phyloP scores from a whole-genome alignment of 2,888 invertebrate species.

The Philereme transversata region DNA sequence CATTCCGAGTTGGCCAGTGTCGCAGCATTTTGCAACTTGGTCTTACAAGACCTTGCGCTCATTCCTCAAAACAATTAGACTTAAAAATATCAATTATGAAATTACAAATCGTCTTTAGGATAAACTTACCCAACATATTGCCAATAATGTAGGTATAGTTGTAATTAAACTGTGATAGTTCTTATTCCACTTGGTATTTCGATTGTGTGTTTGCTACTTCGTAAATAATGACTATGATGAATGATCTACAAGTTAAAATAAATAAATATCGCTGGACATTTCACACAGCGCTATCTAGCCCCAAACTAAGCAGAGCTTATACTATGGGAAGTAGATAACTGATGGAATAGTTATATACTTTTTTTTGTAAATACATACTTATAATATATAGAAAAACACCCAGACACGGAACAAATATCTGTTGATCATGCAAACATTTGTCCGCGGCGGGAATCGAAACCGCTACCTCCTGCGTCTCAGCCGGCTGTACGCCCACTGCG shows the following conservation, averaged over 20 bases:
- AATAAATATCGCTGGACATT: no score
- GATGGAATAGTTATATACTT: no score
- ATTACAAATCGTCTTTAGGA: constrained; percentile 15
- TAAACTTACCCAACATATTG: constrained; percentile 12
- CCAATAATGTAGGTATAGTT: constrained; percentile 13
- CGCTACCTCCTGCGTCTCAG: no score
- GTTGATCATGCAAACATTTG: no score
- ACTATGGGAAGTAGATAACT: no score
- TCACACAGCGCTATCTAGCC: no score
- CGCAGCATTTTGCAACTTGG: constrained; percentile 33
- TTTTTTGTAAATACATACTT: no score
- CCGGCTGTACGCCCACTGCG: no score
- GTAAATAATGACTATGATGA: neutral
- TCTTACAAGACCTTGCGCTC: constrained; percentile 20
- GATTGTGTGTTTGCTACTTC: neutral
- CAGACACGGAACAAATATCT: no score
- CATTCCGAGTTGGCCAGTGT: constrained; percentile 27
- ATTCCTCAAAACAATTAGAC: constrained; percentile 20
- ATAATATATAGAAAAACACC: no score
- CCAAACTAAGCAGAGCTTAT: no score
- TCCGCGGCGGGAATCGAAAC: no score
- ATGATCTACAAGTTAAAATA: constrained; percentile 3
- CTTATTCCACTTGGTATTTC: constrained; percentile 35
- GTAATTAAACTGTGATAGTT: constrained; percentile 62
- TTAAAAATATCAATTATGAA: constrained; percentile 16